Base-by-base conservation (phyloP, 2,888 invertebrate species). In the Apodemia hepburni region DNA sequence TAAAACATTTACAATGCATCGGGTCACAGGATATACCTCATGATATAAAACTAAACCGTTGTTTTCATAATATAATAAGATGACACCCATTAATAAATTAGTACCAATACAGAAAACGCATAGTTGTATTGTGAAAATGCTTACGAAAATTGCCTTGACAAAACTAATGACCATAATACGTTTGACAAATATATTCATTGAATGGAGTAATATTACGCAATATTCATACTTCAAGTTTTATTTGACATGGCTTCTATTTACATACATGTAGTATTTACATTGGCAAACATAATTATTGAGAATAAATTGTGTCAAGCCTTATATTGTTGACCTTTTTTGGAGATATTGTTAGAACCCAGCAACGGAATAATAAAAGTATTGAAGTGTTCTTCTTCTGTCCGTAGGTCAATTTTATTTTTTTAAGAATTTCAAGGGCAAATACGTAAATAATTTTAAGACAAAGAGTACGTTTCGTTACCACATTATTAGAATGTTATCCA, bases 111-210 rank as follows among this genome's bases (percentile, higher is more conserved):
- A 33, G 8, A 33, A 33, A 33, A 7, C 7, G 33, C 33, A 33
- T 33, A 49, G 45, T 42, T 45, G 64, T 61, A 61, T 65, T 66
- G 63, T 65, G 68, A 59, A 65, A 79, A 82, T 80, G 78, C 73
- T 86, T 82, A 82, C 84, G 82, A 87, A 85, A 85, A 85, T 71
- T 72, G 69, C 87, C 88, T 89, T 89, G 87, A 84, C 82, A 82
- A 79, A 82, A 77, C 80, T 81, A 83, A 81, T 77, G 75, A 79
- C 69, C 75, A 84, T 84, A 87, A 88, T 81, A 79, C 73, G 75
- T 84, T 82, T 74, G 73, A 80, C 84, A 89, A 88, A 89, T 82
- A 87, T 82, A 83, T 85, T 81, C 76, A 81, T 82, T 76, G 77
- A 77, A 80, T 80, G 75, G 78, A 72, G 75, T 75, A 77, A 77